Conservation (phyloP, 2,888 invertebrate species). For the Arge pagana region DNA sequence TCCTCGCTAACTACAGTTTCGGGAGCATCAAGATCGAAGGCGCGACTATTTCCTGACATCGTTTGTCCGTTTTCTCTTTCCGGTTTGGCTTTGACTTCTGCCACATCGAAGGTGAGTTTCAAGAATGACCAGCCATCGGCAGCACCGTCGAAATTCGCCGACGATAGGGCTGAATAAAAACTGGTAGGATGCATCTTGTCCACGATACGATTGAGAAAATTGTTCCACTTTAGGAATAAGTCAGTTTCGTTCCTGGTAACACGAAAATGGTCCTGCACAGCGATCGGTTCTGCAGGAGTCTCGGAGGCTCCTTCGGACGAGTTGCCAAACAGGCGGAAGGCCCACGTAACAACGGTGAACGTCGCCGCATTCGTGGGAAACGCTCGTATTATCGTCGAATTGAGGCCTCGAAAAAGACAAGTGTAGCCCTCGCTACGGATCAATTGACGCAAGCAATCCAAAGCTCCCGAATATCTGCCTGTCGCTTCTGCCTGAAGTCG, state of each 20-base stretch:
- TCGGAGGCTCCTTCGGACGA: constrained; percentile 28
- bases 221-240: constrained; percentile 2
- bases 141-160: background rate
- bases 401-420: constrained; percentile 76
- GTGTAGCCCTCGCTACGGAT: constrained; percentile 71
- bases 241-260: constrained; percentile 3
- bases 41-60: too few species aligned
- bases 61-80: too few species aligned
- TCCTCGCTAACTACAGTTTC: too few species aligned
- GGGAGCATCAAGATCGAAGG: too few species aligned
- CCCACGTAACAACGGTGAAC: constrained; percentile 85
- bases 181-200: constrained; percentile 5
- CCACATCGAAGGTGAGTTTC: constrained; percentile 1
- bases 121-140: background rate
- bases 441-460: constrained; percentile 77
- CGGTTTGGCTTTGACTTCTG: too few species aligned
- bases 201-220: background rate
- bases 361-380: constrained; percentile 94
- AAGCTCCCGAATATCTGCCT: constrained; percentile 68
- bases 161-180: constrained; percentile 12
- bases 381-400: constrained; percentile 80
- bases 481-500: constrained; percentile 77
- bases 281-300: constrained; percentile 44
- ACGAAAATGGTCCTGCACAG: constrained; percentile 28
- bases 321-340: constrained; percentile 63